These are phyloP conservation scores for Chymomyza costata DNA, from an alignment of 1,140 invertebrate species.

Conservation along the genomic window DNA sequence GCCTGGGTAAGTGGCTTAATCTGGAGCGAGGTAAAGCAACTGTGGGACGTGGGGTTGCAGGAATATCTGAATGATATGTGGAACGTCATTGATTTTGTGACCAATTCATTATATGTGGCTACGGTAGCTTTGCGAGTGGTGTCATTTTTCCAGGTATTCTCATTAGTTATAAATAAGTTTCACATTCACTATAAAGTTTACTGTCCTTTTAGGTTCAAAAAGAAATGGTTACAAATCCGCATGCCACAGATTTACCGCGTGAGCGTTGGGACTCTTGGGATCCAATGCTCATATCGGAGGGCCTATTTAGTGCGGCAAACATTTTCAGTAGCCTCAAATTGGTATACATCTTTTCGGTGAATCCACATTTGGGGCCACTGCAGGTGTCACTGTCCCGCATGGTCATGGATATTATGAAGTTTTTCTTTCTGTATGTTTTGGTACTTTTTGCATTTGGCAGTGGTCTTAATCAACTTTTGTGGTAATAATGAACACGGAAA, in stretches of 20 bases:
- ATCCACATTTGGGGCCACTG: conserved; percentile 97
- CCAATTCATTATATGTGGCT: conserved; percentile 97
- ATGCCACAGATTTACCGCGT: conserved; percentile 80
- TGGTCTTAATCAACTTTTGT: conserved; percentile 81
- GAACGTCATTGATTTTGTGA: conserved; percentile 99
- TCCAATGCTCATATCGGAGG: conserved; percentile 97
- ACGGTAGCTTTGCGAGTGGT: conserved; percentile 95
- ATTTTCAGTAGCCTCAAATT: conserved; percentile 98
- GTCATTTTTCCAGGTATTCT: conserved; percentile 89
- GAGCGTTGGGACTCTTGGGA: conserved; percentile 97
- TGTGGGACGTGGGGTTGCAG: conserved; percentile 97
- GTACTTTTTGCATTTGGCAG: conserved; percentile 94
- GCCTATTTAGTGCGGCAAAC: conserved; percentile 96
- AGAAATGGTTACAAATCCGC: conserved; percentile 77
- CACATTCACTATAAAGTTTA: neutral
- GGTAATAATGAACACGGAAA: too few species aligned
- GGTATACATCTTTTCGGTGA: conserved; percentile 99
- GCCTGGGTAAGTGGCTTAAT: conserved; percentile 95
- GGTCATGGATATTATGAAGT: conserved; percentile 99
- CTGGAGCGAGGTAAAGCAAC: conserved; percentile 98
- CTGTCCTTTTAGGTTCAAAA: conserved; percentile 79
- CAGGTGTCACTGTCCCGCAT: conserved; percentile 98
- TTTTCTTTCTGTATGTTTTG: conserved; percentile 95
- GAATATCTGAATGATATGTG: conserved; percentile 99
- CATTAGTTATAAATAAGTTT: neutral